Percentiles rank a stretch among this genome's conserved stretches.
phyloP scores from a whole-genome alignment of 2,888 invertebrate genomes.

The Plagodis pulveraria region DNA sequence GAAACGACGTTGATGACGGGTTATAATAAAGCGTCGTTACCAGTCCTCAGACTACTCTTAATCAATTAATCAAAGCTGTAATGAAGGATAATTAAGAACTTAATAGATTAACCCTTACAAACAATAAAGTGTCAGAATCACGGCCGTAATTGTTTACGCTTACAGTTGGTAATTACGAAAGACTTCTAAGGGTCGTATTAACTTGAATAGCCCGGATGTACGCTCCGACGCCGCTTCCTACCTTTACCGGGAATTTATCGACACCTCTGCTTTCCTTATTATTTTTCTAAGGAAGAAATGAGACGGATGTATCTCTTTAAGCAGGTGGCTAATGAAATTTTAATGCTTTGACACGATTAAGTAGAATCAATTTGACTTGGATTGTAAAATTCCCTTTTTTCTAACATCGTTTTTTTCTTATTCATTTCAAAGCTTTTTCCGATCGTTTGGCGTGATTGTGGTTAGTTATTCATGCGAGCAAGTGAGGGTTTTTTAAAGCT shows the following conservation, averaged over 20 bases:
- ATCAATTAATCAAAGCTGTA: slow-evolving; percentile 29
- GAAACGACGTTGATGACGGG: background rate
- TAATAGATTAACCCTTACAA: slow-evolving; percentile 36
- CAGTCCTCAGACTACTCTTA: slow-evolving; percentile 18
- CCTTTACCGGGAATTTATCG: slow-evolving; percentile 48
- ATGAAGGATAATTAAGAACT: slow-evolving; percentile 33
- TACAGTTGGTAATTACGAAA: slow-evolving; percentile 59
- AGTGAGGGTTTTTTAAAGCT: slow-evolving; percentile 40
- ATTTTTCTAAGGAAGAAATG: slow-evolving; percentile 42
- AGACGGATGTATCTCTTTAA: slow-evolving; percentile 37
- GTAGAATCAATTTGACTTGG: slow-evolving; percentile 45
- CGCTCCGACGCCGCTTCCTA: slow-evolving; percentile 74
- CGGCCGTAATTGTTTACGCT: slow-evolving; percentile 57
- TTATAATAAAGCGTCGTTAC: slow-evolving; percentile 18
- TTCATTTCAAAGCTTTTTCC: slow-evolving; percentile 53
- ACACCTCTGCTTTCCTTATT: slow-evolving; percentile 49
- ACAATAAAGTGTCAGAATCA: slow-evolving; percentile 38
- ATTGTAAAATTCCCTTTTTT: slow-evolving; percentile 45
- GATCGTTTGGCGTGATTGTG: slow-evolving; percentile 44
- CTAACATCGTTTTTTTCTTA: slow-evolving; percentile 38
- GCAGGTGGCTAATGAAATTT: slow-evolving; percentile 77
- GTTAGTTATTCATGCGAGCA: slow-evolving; percentile 49
- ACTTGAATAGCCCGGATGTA: slow-evolving; percentile 66
- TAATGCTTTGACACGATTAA: slow-evolving; percentile 59
- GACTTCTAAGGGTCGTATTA: slow-evolving; percentile 60